Conservation (phyloP, 2,888 invertebrate genomes). For the Clivina fossor region DNA sequence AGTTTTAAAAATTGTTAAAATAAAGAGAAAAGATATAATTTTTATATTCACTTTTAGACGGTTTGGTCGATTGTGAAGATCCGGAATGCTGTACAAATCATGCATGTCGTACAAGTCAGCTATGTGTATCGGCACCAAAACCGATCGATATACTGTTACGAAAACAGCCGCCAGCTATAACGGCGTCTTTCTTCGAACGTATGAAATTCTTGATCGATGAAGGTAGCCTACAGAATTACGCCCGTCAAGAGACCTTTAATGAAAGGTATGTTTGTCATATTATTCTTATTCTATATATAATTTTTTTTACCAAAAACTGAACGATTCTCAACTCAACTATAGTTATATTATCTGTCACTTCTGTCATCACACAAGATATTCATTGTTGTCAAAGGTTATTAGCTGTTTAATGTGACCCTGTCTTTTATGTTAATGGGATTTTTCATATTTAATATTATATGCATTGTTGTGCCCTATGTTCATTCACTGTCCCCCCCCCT, state of each 20-base stretch:
- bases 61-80: constrained; percentile 95
- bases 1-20: constrained; percentile 1
- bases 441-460: constrained; percentile 31
- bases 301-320: neutral
- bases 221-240: constrained; percentile 96
- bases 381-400: constrained; percentile 25
- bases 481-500: constrained; percentile 58
- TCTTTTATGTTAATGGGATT: constrained; percentile 36
- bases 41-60: constrained; percentile 66
- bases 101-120: constrained; percentile 80
- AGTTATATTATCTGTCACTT: constrained; percentile 24
- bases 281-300: neutral
- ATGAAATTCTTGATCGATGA: constrained; percentile 99
- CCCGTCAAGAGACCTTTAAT: constrained; percentile 93
- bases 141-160: constrained; percentile 93
- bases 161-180: constrained; percentile 95
- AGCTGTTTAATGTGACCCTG: constrained; percentile 37
- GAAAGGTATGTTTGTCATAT: constrained; percentile 74
- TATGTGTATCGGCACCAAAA: constrained; percentile 92
- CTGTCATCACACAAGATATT: constrained; percentile 29
- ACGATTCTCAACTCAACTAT: constrained; percentile 13
- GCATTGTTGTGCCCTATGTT: constrained; percentile 86
- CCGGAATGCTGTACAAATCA: constrained; percentile 93
- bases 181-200: constrained; percentile 96
- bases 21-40: constrained; percentile 11